Conservation (phyloP, 2,888 invertebrate genomes). For the Thymelicus sylvestris region DNA sequence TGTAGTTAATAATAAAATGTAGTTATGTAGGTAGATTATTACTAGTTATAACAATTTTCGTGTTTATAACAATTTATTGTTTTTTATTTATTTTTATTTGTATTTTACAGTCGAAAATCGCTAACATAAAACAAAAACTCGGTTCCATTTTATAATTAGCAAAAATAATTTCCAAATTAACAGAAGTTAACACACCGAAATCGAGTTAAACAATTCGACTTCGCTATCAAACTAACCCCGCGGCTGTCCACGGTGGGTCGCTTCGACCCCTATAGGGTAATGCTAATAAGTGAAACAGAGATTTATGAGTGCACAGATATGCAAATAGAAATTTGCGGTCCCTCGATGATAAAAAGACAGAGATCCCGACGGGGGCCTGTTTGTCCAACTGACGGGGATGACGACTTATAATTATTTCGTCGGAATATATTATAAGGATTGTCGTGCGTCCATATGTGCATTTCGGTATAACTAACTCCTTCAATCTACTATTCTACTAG, state of each 20-base stretch:
- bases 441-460: no score
- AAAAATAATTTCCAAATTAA: constrained; percentile 6
- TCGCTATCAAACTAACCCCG: constrained; percentile 51
- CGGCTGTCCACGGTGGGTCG: constrained; percentile 50
- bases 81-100: no score
- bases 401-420: constrained; percentile 75
- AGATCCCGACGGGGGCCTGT: constrained; percentile 67
- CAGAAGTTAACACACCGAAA: constrained; percentile 1
- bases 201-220: constrained; percentile 15
- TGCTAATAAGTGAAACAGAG: constrained; percentile 84
- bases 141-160: background rate
- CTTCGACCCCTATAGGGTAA: constrained; percentile 52
- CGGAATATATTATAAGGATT: constrained; percentile 22
- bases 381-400: constrained; percentile 78
- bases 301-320: constrained; percentile 83
- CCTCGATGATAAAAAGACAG: constrained; percentile 82
- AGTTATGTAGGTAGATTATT: no score
- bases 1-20: no score
- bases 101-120: no score
- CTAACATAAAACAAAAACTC: no score
- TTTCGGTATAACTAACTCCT: no score
- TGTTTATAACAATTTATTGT: no score
- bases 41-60: no score
- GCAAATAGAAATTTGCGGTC: constrained; percentile 84
- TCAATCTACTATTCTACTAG: no score